Evolutionary conservation across 64 coral and sea anemone species (phyloP).

Genomic region (Platygyra sinensis): DNA sequence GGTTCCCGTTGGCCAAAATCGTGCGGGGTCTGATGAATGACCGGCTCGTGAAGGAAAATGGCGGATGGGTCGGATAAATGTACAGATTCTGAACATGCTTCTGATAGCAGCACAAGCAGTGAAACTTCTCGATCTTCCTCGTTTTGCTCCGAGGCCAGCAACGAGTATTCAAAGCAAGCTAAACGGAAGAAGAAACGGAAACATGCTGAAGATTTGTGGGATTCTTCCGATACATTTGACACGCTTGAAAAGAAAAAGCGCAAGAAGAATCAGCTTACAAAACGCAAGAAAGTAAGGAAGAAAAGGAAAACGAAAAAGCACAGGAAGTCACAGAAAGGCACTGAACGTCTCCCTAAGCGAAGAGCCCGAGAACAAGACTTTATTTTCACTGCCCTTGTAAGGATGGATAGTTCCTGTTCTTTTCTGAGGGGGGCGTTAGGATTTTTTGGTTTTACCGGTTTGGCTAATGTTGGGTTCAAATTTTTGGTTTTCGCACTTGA

Average conservation of each 20-base stretch:
- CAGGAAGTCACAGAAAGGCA: too few relatives aligned
- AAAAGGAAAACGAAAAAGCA: too few relatives aligned
- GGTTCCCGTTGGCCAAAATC: neutral
- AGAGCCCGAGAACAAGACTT: neutral
- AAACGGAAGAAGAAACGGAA: slow-evolving; percentile 13
- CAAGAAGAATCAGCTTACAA: too few relatives aligned
- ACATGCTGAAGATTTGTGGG: neutral
- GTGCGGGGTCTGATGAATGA: neutral
- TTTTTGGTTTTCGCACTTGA: too few relatives aligned
- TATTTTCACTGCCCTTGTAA: slow-evolving; percentile 1
- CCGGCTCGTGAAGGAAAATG: neutral
- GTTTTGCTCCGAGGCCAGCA: slow-evolving; percentile 11
- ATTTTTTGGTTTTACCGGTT: too few relatives aligned
- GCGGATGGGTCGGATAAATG: neutral
- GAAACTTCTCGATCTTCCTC: slow-evolving; percentile 27
- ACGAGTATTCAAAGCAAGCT: slow-evolving; percentile 18
- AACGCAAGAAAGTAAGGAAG: too few relatives aligned
- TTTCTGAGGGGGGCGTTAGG: too few relatives aligned
- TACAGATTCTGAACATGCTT: too few relatives aligned
- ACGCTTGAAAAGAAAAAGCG: too few relatives aligned
- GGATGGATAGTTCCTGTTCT: neutral
- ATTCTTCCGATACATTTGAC: too few relatives aligned
- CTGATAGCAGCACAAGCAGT: neutral
- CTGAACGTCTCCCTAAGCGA: too few relatives aligned
- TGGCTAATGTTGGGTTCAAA: too few relatives aligned